Percentiles rank a stretch among this genome's conserved stretches.
These are phyloP conservation scores for Rhagonycha fulva DNA, from an alignment of 2,888 invertebrate species.

Conservation along the genomic window DNA sequence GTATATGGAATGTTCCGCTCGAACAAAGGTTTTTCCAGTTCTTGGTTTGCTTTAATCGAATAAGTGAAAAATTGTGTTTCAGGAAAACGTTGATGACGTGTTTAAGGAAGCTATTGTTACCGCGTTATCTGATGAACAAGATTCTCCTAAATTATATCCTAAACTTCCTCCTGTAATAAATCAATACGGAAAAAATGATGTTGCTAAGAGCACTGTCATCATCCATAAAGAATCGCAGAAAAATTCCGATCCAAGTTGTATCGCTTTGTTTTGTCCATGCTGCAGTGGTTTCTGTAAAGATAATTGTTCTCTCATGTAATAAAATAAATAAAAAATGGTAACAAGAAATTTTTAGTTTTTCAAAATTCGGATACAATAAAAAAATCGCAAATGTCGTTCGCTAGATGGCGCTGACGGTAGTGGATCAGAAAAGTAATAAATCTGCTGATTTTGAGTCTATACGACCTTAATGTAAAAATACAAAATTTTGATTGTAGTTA, in stretches of 20 bases:
- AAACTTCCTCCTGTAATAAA: background rate
- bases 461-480: background rate
- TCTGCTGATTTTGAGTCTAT: background rate
- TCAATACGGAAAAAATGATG: background rate
- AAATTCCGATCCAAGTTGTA: background rate
- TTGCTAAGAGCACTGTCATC: background rate
- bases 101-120: slow-evolving; percentile 1
- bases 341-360: background rate
- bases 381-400: background rate
- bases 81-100: slow-evolving; percentile 4
- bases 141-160: background rate
- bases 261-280: background rate
- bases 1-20: slow-evolving; percentile 25
- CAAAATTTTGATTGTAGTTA: background rate
- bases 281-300: background rate
- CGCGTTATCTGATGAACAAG: background rate
- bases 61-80: background rate
- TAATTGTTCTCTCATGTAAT: background rate
- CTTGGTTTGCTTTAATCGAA: background rate
- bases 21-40: slow-evolving; percentile 6
- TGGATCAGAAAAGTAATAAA: too few relatives aligned
- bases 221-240: background rate
- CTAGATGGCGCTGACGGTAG: background rate
- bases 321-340: background rate
- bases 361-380: background rate